Conservation (phyloP, 2,797 vertebrate species). For the Anabas testudineus region DNA sequence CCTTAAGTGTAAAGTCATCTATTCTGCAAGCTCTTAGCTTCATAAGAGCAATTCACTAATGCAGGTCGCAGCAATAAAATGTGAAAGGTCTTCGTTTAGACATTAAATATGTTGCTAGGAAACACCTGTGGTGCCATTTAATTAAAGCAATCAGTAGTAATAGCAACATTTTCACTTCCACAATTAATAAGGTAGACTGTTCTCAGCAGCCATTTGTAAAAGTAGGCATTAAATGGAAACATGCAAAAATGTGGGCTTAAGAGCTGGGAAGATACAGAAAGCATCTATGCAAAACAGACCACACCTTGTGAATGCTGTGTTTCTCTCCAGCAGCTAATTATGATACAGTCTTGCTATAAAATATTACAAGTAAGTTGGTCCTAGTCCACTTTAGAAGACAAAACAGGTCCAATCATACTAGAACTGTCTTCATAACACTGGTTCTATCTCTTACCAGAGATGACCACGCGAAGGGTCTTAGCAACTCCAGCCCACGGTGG, state of each 20-base stretch:
- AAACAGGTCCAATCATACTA: not conserved
- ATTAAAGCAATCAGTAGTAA: not conserved
- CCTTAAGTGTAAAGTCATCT: too few relatives aligned
- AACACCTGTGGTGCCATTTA: too few relatives aligned
- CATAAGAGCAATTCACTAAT: too few relatives aligned
- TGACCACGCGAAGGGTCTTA: slow-evolving; percentile 94
- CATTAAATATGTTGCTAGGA: not conserved
- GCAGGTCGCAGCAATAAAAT: not conserved
- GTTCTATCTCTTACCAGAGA: slow-evolving; percentile 86
- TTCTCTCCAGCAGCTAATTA: not conserved
- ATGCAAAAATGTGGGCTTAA: too few relatives aligned
- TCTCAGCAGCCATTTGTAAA: too few relatives aligned
- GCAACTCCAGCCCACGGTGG: slow-evolving; percentile 96
- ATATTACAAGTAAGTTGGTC: not conserved
- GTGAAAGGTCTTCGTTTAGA: not conserved
- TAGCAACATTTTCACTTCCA: too few relatives aligned
- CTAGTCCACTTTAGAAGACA: not conserved
- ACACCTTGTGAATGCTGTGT: not conserved
- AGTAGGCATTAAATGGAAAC: too few relatives aligned
- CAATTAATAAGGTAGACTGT: too few relatives aligned
- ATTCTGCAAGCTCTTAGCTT: too few relatives aligned
- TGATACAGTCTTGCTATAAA: not conserved
- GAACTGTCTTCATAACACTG: rapidly evolving
- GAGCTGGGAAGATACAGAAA: too few relatives aligned
- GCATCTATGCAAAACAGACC: not conserved